A percentile compares a stretch with the other conserved stretches of the same genome.
phyloP scores from a whole-genome alignment of 2,113 vertebrate species.

The Dipodomys merriami region DNA sequence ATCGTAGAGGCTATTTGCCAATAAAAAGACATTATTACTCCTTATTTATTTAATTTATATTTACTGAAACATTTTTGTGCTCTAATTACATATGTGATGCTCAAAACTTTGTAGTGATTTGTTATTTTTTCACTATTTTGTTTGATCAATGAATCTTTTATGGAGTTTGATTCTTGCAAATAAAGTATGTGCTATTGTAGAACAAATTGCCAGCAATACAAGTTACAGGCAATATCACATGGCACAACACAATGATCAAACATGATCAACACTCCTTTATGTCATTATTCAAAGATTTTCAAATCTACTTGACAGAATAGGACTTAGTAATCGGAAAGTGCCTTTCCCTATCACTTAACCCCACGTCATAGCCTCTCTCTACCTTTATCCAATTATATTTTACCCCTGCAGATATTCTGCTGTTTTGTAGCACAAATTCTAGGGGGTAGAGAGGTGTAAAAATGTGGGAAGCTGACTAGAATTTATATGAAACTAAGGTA shows the following conservation, averaged over 20 bases:
- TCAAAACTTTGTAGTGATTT: background rate
- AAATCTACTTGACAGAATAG: background rate
- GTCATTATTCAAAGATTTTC: background rate
- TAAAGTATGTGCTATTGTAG: background rate
- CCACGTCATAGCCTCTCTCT: rapidly evolving
- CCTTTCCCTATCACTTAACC: too few relatives aligned
- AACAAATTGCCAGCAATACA: background rate
- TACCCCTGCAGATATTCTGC: background rate
- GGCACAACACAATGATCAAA: rapidly evolving
- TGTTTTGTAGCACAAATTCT: background rate
- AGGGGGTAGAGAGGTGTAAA: too few relatives aligned
- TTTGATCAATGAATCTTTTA: background rate
- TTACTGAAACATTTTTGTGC: too few relatives aligned
- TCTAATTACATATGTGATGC: background rate
- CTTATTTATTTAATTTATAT: background rate
- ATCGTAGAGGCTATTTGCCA: background rate
- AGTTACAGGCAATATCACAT: background rate
- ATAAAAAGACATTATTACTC: background rate
- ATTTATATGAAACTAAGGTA: background rate
- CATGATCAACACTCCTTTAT: background rate
- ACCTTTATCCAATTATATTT: background rate
- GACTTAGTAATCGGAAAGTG: background rate
- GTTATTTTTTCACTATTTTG: background rate
- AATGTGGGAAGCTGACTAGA: background rate
- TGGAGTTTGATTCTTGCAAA: background rate